Base-by-base conservation (phyloP, 1,140 invertebrate species). In the Drosophila melanogaster region DNA sequence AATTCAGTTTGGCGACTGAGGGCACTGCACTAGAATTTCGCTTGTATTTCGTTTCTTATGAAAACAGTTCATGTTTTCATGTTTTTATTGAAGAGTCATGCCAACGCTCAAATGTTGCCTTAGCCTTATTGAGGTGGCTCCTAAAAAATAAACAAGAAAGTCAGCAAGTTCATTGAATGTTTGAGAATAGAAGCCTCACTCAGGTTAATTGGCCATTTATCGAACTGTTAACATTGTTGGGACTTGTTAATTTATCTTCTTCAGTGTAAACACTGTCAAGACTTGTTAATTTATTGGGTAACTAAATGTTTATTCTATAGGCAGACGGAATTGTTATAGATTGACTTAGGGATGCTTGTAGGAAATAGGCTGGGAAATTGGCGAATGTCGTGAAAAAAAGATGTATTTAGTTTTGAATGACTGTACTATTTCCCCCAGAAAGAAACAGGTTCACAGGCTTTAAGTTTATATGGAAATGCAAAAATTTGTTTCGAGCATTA, bases 231-330 rank as follows among this genome's bases (percentile, higher is more conserved):
- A 70, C 51, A 70, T 70, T 57, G 43, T 35, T 43, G 51, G n/a
- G 64, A 70, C 65, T 70, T 70, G 67, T 70, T 70, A 70, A 70
- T 70, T 57, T 70, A 49, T 57, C 30, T 47, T 47, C 43, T 46
- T 15, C 35, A 33, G 67, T 47, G 67, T 70, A 56, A 70, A 49
- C 67, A 70, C 22, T 12, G 37, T 19, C 43, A 62, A 44, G 43
- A 70, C 67, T 41, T 70, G 67, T 70, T 70, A 70, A 70, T 70
- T 70, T 57, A 70, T 70, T 70, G 12, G 50, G 35, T 43, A 57
- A 30, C 41, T 19, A 47, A 70, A 69, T 49, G 49, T 22, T 46
- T 70, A 17, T 56, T 56, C 55, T 24, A 70, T 56, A 15, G 41
- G 6, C 35, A 33, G 35, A 7, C 64, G n/a, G 24, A 30, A 47